These are phyloP conservation scores for Halcyon senegalensis DNA, from an alignment of 2,113 vertebrate genomes.

Conservation along the genomic window DNA sequence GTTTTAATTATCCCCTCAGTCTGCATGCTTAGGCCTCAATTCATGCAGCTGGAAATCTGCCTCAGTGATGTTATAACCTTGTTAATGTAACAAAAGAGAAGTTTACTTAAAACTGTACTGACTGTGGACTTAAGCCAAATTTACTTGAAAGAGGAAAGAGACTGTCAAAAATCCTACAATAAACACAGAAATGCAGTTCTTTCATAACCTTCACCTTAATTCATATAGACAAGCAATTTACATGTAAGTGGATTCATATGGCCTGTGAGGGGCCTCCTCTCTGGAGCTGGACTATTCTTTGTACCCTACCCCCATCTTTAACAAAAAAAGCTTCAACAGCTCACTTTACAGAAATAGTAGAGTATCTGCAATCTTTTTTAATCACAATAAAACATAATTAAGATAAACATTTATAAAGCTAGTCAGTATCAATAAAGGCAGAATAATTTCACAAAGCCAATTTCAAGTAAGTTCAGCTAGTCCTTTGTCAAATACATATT, in stretches of 20 bases:
- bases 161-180: constrained; percentile 89
- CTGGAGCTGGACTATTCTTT: constrained; percentile 61
- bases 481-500: constrained; percentile 35
- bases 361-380: constrained; percentile 71
- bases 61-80: constrained; percentile 86
- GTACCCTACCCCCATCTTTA: constrained; percentile 27
- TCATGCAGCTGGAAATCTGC: constrained; percentile 83
- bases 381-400: constrained; percentile 74
- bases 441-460: constrained; percentile 52
- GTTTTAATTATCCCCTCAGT: constrained; percentile 81
- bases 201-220: constrained; percentile 87
- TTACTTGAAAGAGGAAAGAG: constrained; percentile 91
- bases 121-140: constrained; percentile 87
- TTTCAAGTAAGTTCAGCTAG: constrained; percentile 43
- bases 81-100: constrained; percentile 89
- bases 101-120: constrained; percentile 89
- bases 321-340: neutral
- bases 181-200: constrained; percentile 86
- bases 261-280: constrained; percentile 75
- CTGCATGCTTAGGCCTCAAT: constrained; percentile 71
- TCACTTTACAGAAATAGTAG: constrained; percentile 68
- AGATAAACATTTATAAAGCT: constrained; percentile 75
- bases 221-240: constrained; percentile 90
- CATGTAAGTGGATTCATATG: constrained; percentile 92
- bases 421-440: constrained; percentile 71